Conservation (phyloP, 2,888 invertebrate genomes). For the Magallana nippona region DNA sequence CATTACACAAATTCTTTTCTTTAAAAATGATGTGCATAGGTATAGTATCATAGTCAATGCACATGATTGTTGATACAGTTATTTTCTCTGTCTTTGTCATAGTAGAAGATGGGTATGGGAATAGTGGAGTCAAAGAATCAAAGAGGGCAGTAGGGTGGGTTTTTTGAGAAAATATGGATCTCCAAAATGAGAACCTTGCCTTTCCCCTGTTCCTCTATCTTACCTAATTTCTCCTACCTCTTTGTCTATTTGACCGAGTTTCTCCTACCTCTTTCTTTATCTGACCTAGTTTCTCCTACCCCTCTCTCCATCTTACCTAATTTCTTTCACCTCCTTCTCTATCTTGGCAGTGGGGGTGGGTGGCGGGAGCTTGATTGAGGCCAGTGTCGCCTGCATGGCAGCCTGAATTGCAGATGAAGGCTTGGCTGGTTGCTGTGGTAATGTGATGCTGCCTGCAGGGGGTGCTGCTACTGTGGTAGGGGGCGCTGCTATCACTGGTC, state of each 20-base stretch:
- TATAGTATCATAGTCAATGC: too few relatives aligned
- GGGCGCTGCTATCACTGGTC: conserved; percentile 34
- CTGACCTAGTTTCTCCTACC: not conserved
- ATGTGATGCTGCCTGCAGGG: conserved; percentile 51
- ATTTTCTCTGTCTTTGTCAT: too few relatives aligned
- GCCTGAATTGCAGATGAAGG: conserved; percentile 86
- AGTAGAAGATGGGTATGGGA: too few relatives aligned
- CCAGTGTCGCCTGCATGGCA: conserved; percentile 96
- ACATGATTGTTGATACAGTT: too few relatives aligned
- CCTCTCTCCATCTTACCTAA: conserved; percentile 53
- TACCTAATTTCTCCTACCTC: conserved; percentile 59
- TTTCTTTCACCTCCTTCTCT: conserved; percentile 55
- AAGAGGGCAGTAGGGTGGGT: too few relatives aligned
- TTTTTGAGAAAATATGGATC: too few relatives aligned
- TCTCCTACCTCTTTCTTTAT: conserved; percentile 54
- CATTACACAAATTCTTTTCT: too few relatives aligned
- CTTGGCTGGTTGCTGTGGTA: conserved; percentile 59
- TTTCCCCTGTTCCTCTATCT: not conserved
- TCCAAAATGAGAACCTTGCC: too few relatives aligned
- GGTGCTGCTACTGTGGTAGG: conserved; percentile 32
- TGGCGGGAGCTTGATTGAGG: conserved; percentile 86
- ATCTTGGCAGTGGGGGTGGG: conserved; percentile 55
- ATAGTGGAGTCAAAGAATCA: too few relatives aligned
- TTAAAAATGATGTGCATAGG: too few relatives aligned
- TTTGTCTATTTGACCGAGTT: conserved; percentile 56